Evolutionary conservation across 1,140 invertebrate genomes (phyloP).

Genomic region (Atta colombica): DNA sequence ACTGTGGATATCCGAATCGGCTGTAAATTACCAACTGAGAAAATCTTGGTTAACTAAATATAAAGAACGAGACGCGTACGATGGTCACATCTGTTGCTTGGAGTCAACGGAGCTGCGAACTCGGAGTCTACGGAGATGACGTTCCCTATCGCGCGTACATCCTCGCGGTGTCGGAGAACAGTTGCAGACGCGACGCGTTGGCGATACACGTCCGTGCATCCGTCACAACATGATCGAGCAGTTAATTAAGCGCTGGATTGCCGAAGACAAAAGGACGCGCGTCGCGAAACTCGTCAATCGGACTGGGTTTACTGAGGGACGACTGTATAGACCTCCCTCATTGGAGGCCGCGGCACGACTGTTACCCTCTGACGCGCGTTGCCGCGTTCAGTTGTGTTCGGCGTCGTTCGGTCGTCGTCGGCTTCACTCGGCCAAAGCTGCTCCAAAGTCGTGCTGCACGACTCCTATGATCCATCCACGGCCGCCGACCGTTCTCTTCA

Average conservation of each 20-base stretch:
- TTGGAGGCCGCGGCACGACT: constrained; percentile 84
- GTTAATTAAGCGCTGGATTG: background rate
- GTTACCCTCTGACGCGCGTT: constrained; percentile 80
- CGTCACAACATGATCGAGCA: constrained; percentile 66
- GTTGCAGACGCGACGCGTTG: background rate
- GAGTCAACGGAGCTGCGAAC: constrained; percentile 23
- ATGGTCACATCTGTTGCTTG: constrained; percentile 77
- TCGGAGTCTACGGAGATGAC: background rate
- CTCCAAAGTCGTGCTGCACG: constrained; percentile 68
- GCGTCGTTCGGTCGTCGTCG: constrained; percentile 72
- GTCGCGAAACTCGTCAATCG: constrained; percentile 1
- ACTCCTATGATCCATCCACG: constrained; percentile 58
- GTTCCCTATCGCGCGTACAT: constrained; percentile 46
- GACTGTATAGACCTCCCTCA: constrained; percentile 75
- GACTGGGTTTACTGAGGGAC: background rate
- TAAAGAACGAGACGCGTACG: constrained; percentile 63
- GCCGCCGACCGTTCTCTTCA: constrained; percentile 39
- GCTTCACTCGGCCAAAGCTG: constrained; percentile 48
- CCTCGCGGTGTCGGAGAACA: background rate
- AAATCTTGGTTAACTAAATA: constrained; percentile 73
- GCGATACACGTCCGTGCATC: constrained; percentile 8
- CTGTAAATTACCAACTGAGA: constrained; percentile 45
- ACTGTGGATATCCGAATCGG: background rate
- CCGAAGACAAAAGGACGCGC: background rate
- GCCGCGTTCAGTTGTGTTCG: constrained; percentile 80